Evolutionary conservation across 1,140 invertebrate genomes (phyloP).

Genomic region (Solenopsis fugax): DNA sequence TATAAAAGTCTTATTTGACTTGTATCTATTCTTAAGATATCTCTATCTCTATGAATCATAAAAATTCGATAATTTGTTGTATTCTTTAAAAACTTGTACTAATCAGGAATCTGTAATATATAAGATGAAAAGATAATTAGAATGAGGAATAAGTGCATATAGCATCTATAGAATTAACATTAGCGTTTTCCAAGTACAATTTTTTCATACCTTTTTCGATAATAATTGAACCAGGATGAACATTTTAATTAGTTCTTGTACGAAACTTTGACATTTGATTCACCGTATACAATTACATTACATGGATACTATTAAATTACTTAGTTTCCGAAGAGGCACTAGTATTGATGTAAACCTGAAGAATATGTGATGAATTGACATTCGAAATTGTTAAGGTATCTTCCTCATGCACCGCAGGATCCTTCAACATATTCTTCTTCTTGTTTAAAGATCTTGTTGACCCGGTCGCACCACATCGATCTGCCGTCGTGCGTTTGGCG

Average conservation of each 20-base stretch:
- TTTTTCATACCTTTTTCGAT: neutral
- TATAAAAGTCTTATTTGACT: neutral
- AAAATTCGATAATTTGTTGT: neutral
- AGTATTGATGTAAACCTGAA: conserved; percentile 65
- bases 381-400: conserved; percentile 61
- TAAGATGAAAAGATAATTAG: neutral
- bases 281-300: neutral
- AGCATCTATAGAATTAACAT: neutral
- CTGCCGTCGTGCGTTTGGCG: conserved; percentile 78
- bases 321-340: conserved; percentile 62
- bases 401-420: conserved; percentile 44
- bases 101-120: neutral
- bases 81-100: neutral
- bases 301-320: conserved; percentile 19
- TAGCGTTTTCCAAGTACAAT: neutral
- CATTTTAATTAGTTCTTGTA: neutral
- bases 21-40: neutral
- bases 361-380: conserved; percentile 64
- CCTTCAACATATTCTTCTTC: conserved; percentile 72
- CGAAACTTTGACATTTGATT: neutral
- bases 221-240: neutral
- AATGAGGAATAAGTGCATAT: neutral
- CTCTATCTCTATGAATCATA: neutral
- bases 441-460: conserved; percentile 63
- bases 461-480: conserved; percentile 65